Evolutionary conservation across 2,888 invertebrate species (phyloP), one percentile per base, ranked within the genome.

Genomic region (Sceliomorpha sp.): DNA sequence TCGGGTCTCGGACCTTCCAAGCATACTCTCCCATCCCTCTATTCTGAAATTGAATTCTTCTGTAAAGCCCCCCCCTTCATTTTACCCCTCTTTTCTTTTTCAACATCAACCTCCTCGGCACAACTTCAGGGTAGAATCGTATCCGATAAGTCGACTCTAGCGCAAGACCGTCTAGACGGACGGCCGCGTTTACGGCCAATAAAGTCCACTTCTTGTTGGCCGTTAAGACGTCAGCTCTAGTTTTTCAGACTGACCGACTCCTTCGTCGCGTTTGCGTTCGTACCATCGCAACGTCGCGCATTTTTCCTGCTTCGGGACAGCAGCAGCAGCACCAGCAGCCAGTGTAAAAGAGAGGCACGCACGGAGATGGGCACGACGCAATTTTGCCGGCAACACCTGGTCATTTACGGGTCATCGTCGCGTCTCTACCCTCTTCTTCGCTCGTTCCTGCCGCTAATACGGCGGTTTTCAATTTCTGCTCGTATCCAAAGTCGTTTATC

Each of bases 161-260:
- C 73, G 77, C 76, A 81, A 77, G 77, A 77, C 72, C 75, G 75
- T 75, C 80, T 51, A 39, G 78, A 84, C 80, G 77, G 80, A 83
- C 82, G 77, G 81, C 80, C 73, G 76, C 82, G 77, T 86, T 86
- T 85, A 86, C 83, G 81, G 81, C 74, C 86, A 81, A 84, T 85
- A 85, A 85, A 85, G 83, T 83, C 82, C 78, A 75, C 80, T 86
- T 84, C 81, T 86, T 84, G 82, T 80, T 79, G 78, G 72, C 79
- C 81, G 83, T 85, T 84, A 86, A 86, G 79, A 83, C 82, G 84
- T 84, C 83, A 83, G 83, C 83, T 71, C 84, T 77, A 85, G 84
- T 86, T 86, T 85, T 84, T 86, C 83, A 79, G 77, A n/a, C 73
- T 70, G 58, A 47, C 53, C 1, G 60, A 44, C 68, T 68, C 73